phyloP scores from a whole-genome alignment of 2,888 invertebrate genomes.

The Phyllotreta cruciferae region DNA sequence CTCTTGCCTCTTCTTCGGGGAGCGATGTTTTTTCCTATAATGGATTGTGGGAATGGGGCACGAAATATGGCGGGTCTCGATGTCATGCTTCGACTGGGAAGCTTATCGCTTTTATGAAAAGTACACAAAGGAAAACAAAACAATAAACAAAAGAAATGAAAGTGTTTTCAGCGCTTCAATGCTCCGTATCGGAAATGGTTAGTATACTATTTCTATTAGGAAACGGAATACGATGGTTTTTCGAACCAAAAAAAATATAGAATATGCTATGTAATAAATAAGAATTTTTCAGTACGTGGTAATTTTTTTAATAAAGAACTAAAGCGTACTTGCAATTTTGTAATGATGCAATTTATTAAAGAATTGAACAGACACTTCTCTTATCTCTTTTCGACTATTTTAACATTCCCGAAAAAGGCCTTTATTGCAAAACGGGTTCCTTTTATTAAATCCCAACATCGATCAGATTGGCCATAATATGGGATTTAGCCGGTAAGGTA shows the following conservation, averaged over 20 bases:
- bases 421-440: conserved; percentile 53
- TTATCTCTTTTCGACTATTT: conserved; percentile 21
- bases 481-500: conserved; percentile 51
- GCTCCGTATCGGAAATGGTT: conserved; percentile 17
- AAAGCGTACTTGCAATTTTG: no score
- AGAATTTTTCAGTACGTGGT: no score
- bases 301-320: no score
- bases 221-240: no score
- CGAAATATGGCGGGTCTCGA: conserved; percentile 17
- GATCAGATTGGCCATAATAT: conserved; percentile 53
- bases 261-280: no score
- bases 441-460: conserved; percentile 57
- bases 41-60: conserved; percentile 10
- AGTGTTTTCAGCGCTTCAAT: conserved; percentile 26
- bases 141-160: conserved; percentile 29
- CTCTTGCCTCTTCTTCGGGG: no score
- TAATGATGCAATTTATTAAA: background rate
- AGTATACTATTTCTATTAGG: background rate
- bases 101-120: conserved; percentile 26
- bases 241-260: no score
- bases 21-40: conserved; percentile 14
- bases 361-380: background rate
- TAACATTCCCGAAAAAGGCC: conserved; percentile 44
- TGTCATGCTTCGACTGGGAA: conserved; percentile 23
- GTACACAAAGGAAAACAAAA: conserved; percentile 27